A percentile compares a stretch with the other conserved stretches of the same genome.
phyloP scores from a whole-genome alignment of 2,888 invertebrate species.

The Agrochola litura region DNA sequence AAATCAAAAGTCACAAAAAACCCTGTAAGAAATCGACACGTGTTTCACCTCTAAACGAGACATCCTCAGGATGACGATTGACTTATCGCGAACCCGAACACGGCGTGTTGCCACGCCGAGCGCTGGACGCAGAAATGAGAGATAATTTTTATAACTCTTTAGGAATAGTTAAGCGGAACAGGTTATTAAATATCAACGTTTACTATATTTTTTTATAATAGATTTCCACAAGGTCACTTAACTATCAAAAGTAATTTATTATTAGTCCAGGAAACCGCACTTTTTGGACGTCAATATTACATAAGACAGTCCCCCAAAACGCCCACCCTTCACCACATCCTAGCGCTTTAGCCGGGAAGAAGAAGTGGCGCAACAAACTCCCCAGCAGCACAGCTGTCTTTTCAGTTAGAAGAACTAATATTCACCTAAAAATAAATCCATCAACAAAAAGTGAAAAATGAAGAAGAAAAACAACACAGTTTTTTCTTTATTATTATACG shows the following conservation, averaged over 20 bases:
- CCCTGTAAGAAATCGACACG: no score
- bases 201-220: no score
- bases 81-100: no score
- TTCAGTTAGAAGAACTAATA: neutral
- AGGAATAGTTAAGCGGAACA: no score
- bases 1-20: neutral
- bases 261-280: neutral
- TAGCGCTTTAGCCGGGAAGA: neutral
- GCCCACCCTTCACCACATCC: no score
- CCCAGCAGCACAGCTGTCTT: neutral
- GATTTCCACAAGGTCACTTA: no score
- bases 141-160: no score
- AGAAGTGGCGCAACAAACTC: neutral
- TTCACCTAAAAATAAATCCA: neutral
- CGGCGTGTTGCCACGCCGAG: no score
- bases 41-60: no score
- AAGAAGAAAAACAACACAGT: conserved; percentile 5
- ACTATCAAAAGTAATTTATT: neutral
- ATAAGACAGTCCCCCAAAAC: neutral
- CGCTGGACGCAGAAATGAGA: no score
- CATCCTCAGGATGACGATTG: no score
- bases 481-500: conserved; percentile 14
- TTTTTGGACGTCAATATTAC: neutral
- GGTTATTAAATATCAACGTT: no score
- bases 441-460: neutral